Base-by-base conservation (phyloP, 23 tunicate genomes). In the Diplosoma virens region DNA sequence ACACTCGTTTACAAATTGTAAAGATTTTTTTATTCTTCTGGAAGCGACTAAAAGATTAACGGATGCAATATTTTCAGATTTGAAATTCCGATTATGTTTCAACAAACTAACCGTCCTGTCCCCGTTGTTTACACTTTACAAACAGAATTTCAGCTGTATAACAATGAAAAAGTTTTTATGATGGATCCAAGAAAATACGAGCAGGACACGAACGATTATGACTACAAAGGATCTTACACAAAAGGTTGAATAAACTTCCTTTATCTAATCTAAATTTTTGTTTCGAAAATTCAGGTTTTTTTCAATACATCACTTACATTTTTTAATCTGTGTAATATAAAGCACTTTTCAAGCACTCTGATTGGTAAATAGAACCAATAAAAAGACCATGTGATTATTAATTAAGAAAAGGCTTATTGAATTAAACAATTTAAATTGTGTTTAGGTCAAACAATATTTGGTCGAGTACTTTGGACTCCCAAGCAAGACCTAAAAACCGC, bases 51-150 rank as follows among this genome's bases (percentile, higher is more conserved):
- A n/a, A n/a, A n/a, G n/a, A n/a, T n/a, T n/a, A n/a, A n/a, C n/a
- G n/a, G n/a, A n/a, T n/a, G n/a, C n/a, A n/a, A n/a, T n/a, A n/a
- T n/a, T n/a, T n/a, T 14, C 58, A 92, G 97, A 34, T 92, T 92
- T 48, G 70, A 85, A 41, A 83, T 92, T 11, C 90, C 90, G 31
- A 85, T 95, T 58, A 78, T 71, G 54, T 80, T 95, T 59, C 99
- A 95, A 71, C 99, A 95, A 77, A 81, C 94, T 31, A 89, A 80
- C 34, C 96, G 99, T 1, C 99, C 99, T 4, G 93, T 95, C 1
- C 99, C 99, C 0, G 93, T 95, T 3, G 96, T 89, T 11, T 95
- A 95, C 77, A 75, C 93, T 18, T 78, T 95, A 33, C 46, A 95
- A 35, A 95, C 99, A 37, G 69, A 81, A 30, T 95, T 95, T 46